These are phyloP conservation scores for Tenualosa ilisha DNA, from an alignment of 2,797 vertebrate genomes.

Conservation along the genomic window DNA sequence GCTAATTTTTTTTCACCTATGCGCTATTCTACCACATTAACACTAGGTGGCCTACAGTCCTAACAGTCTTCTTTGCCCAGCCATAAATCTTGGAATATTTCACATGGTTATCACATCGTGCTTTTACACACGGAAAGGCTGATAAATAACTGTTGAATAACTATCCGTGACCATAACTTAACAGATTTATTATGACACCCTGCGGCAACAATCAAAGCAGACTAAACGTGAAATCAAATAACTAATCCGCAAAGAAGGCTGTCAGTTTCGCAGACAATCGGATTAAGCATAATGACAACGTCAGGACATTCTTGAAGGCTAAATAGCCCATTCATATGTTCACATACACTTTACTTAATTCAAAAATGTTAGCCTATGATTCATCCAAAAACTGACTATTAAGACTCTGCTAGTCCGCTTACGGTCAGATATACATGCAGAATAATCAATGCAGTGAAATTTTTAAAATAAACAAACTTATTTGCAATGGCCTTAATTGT, in stretches of 20 bases:
- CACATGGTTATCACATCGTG: background rate
- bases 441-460: background rate
- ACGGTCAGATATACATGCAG: too few relatives aligned
- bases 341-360: background rate
- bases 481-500: background rate
- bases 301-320: background rate
- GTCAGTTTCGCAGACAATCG: background rate
- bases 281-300: background rate
- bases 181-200: background rate
- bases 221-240: background rate
- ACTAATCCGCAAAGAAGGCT: background rate
- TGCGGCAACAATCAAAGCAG: background rate
- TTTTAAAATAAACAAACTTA: background rate
- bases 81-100: background rate
- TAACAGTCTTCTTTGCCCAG: background rate
- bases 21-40: background rate
- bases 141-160: background rate
- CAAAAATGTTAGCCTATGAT: background rate
- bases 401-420: too few relatives aligned
- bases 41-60: slow-evolving; percentile 7
- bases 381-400: background rate
- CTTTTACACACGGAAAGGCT: background rate
- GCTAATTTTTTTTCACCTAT: background rate
- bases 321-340: background rate
- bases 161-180: background rate